phyloP scores from a whole-genome alignment of 2,797 vertebrate genomes.

The Odontamblyopus lacepedii region DNA sequence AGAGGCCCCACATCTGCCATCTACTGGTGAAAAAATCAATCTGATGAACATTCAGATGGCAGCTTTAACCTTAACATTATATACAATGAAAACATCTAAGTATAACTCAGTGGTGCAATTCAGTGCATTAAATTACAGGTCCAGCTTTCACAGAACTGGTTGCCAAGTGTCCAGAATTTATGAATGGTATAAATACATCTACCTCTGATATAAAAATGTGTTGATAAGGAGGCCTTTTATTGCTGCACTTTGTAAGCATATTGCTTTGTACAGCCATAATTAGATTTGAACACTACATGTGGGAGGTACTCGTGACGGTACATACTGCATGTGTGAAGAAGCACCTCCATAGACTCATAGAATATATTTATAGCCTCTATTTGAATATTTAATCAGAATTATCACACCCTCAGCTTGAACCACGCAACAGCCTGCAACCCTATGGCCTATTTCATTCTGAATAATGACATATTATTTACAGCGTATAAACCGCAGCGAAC shows the following conservation, averaged over 20 bases:
- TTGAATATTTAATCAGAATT: slow-evolving; percentile 11
- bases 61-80: no score
- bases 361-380: slow-evolving; percentile 8
- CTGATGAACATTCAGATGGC: no score
- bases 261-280: background rate
- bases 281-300: slow-evolving; percentile 2
- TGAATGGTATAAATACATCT: background rate
- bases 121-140: background rate
- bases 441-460: background rate
- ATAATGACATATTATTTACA: slow-evolving; percentile 3
- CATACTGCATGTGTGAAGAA: slow-evolving; percentile 1
- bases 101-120: no score
- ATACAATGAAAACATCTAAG: background rate
- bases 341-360: background rate
- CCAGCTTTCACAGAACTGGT: background rate
- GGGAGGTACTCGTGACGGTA: background rate
- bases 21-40: no score
- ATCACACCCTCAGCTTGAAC: background rate
- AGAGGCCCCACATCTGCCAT: no score
- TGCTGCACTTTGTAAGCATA: background rate
- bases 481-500: background rate
- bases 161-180: background rate
- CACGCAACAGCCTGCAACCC: slow-evolving; percentile 2
- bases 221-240: background rate
- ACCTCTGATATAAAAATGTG: background rate